A percentile compares a stretch with the other conserved stretches of the same genome.
phyloP scores from a whole-genome alignment of 2,888 invertebrate genomes.

The Serrognathus titanus region DNA sequence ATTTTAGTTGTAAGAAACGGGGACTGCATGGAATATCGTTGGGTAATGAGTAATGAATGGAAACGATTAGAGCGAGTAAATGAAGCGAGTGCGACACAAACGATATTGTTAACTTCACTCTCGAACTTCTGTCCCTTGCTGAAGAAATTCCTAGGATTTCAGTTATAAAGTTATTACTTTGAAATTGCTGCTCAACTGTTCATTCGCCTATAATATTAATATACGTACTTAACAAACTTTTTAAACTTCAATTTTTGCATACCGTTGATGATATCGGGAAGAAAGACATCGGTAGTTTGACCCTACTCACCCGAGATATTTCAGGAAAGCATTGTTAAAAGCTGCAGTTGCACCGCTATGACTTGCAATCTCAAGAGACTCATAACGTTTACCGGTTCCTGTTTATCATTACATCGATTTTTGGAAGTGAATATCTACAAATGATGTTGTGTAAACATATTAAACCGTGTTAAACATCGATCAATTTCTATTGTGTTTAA shows the following conservation, averaged over 20 bases:
- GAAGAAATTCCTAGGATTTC: too few species aligned
- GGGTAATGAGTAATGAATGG: constrained; percentile 30
- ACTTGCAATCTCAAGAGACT: constrained; percentile 22
- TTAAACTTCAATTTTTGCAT: too few species aligned
- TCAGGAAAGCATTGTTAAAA: constrained; percentile 17
- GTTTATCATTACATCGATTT: constrained; percentile 15
- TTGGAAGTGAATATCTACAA: constrained; percentile 15
- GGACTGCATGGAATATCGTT: constrained; percentile 16
- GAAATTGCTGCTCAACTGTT: too few species aligned
- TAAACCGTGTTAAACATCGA: constrained; percentile 18
- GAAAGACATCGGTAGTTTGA: constrained; percentile 5
- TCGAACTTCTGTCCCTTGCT: too few species aligned
- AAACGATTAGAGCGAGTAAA: constrained; percentile 28
- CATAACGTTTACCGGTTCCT: constrained; percentile 18
- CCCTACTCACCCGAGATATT: constrained; percentile 17
- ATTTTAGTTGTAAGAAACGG: constrained; percentile 15
- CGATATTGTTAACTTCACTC: constrained; percentile 24
- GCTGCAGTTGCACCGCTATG: constrained; percentile 22
- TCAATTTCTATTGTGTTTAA: constrained; percentile 15
- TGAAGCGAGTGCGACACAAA: constrained; percentile 27
- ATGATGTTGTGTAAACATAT: constrained; percentile 14
- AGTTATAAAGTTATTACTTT: too few species aligned
- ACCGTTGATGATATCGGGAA: constrained; percentile 9
- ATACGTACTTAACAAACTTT: too few species aligned
- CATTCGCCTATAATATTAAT: too few species aligned